Conservation (phyloP, 2,113 vertebrate species). For the Heptranchias perlo region DNA sequence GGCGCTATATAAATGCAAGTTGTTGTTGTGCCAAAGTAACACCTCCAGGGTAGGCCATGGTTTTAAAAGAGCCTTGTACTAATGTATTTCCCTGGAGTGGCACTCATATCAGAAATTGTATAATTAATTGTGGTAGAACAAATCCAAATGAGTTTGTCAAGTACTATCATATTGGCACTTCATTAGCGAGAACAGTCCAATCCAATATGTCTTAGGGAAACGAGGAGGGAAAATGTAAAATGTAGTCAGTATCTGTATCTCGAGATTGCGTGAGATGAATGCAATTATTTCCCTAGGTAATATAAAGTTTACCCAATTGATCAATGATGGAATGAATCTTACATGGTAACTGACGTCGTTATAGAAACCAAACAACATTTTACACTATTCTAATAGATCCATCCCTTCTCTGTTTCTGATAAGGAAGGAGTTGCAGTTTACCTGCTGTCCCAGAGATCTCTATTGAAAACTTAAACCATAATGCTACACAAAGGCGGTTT, state of each 20-base stretch:
- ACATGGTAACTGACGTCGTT: neutral
- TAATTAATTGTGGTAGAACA: neutral
- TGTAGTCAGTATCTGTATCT: neutral
- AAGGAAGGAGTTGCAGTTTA: neutral
- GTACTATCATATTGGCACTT: neutral
- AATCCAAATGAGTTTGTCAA: conserved; percentile 22
- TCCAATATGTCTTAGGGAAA: neutral
- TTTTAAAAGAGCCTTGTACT: neutral
- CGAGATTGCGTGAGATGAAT: no score
- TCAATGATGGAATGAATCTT: neutral
- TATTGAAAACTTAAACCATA: neutral
- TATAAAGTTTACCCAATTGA: neutral
- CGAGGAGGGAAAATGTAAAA: neutral
- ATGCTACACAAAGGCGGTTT: neutral
- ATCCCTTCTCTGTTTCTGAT: neutral
- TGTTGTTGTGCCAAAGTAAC: neutral
- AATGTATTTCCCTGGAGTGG: neutral
- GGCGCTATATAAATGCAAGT: neutral
- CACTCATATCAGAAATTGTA: neutral
- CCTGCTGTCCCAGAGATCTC: neutral
- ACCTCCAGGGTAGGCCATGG: neutral
- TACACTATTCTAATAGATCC: neutral
- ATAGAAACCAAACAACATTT: neutral
- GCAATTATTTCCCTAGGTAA: neutral
- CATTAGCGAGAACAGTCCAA: neutral